phyloP scores from a whole-genome alignment of 2,113 vertebrate species.

The Serinus canaria region DNA sequence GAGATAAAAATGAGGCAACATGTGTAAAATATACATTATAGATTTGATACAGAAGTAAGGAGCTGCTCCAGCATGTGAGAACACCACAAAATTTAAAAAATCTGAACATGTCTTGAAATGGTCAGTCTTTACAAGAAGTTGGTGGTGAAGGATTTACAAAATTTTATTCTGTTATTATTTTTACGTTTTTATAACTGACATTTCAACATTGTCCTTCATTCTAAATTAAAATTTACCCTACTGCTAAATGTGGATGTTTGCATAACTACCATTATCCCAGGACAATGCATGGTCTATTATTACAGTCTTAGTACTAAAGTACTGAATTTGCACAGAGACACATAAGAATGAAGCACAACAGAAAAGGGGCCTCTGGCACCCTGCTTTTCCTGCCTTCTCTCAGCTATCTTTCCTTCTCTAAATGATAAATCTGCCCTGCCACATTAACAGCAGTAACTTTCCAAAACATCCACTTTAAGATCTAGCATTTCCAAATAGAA shows the following conservation, averaged over 20 bases:
- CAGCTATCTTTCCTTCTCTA: not conserved
- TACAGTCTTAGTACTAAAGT: not conserved
- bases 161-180: not conserved
- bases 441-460: not conserved
- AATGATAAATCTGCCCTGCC: not conserved
- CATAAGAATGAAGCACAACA: not conserved
- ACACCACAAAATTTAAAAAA: not conserved
- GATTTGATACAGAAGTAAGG: not conserved
- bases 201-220: not conserved
- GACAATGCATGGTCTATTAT: not conserved
- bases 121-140: not conserved
- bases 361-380: not conserved
- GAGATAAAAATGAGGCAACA: not conserved
- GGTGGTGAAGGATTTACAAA: not conserved
- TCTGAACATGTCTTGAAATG: not conserved
- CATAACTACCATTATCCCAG: not conserved
- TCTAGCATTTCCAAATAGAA: not conserved
- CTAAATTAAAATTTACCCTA: not conserved
- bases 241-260: not conserved
- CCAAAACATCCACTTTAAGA: not conserved
- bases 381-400: not conserved
- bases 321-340: not conserved
- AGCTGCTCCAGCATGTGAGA: not conserved
- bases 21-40: rapidly evolving
- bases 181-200: not conserved